These are phyloP conservation scores for Aegotheles bennettii DNA, from an alignment of 2,113 vertebrate species.

Conservation along the genomic window DNA sequence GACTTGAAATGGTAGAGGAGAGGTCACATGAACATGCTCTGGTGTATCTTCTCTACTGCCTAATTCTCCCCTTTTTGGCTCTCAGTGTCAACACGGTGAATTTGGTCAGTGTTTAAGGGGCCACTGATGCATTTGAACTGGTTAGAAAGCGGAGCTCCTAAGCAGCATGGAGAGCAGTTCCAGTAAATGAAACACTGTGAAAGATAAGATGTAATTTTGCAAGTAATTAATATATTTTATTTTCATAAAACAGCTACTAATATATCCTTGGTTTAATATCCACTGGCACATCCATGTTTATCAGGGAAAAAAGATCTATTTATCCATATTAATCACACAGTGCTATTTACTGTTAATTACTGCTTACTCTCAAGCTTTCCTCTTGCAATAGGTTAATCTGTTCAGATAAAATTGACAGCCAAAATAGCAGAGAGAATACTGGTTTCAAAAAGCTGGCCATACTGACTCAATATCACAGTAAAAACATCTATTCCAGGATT, in stretches of 20 bases:
- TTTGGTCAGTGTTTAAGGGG: not conserved
- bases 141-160: not conserved
- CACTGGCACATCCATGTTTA: not conserved
- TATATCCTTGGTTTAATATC: not conserved
- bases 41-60: not conserved
- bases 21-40: not conserved
- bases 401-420: not conserved
- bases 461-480: not conserved
- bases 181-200: not conserved
- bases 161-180: not conserved
- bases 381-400: not conserved
- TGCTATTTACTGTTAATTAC: slow-evolving; percentile 42
- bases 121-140: not conserved
- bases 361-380: not conserved
- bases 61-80: not conserved
- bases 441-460: not conserved
- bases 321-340: slow-evolving; percentile 37
- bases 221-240: slow-evolving; percentile 28
- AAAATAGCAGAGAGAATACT: not conserved
- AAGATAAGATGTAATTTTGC: slow-evolving; percentile 12
- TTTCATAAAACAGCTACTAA: not conserved
- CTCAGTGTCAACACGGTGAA: not conserved
- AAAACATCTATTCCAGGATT: not conserved
- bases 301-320: slow-evolving; percentile 13
- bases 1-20: not conserved